A percentile compares a stretch with the other conserved stretches of the same genome.
phyloP scores from a whole-genome alignment of 2,888 invertebrate genomes.

The Dermolepida albohirtum region DNA sequence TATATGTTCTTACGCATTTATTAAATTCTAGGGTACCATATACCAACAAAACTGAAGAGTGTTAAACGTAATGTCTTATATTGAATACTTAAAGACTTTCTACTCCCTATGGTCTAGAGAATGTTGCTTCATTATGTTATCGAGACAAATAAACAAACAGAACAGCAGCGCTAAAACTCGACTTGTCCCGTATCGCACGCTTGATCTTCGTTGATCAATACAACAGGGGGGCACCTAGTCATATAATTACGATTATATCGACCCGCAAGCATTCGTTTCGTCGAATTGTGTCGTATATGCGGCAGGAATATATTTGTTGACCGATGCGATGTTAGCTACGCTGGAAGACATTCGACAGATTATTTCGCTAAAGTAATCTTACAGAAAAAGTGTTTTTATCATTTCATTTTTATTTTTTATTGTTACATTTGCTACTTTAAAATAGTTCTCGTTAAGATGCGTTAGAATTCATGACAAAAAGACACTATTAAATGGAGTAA shows the following conservation, averaged over 20 bases:
- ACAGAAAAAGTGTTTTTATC: too few species aligned
- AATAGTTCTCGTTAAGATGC: too few species aligned
- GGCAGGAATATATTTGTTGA: slow-evolving; percentile 4
- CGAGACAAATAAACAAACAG: slow-evolving; percentile 33
- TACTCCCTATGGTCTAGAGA: slow-evolving; percentile 18
- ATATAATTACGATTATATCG: slow-evolving; percentile 38
- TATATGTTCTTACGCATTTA: too few species aligned
- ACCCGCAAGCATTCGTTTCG: slow-evolving; percentile 31
- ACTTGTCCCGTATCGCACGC: slow-evolving; percentile 35
- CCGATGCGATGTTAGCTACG: too few species aligned
- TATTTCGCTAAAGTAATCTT: too few species aligned
- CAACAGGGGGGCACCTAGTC: slow-evolving; percentile 33
- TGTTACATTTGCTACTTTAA: too few species aligned
- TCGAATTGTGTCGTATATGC: slow-evolving; percentile 30
- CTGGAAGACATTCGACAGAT: too few species aligned
- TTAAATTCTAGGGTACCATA: slow-evolving; percentile 3
- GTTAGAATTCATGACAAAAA: too few species aligned
- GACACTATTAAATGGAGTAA: too few species aligned
- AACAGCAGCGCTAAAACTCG: slow-evolving; percentile 35
- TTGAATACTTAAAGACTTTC: slow-evolving; percentile 29
- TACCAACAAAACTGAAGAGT: slow-evolving; percentile 11
- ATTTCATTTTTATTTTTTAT: too few species aligned
- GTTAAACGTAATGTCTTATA: slow-evolving; percentile 23
- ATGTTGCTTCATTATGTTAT: slow-evolving; percentile 25
- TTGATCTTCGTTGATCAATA: slow-evolving; percentile 37